These are phyloP conservation scores for Alviniconcha strummeri DNA, from an alignment of 2,888 invertebrate genomes.

Conservation along the genomic window DNA sequence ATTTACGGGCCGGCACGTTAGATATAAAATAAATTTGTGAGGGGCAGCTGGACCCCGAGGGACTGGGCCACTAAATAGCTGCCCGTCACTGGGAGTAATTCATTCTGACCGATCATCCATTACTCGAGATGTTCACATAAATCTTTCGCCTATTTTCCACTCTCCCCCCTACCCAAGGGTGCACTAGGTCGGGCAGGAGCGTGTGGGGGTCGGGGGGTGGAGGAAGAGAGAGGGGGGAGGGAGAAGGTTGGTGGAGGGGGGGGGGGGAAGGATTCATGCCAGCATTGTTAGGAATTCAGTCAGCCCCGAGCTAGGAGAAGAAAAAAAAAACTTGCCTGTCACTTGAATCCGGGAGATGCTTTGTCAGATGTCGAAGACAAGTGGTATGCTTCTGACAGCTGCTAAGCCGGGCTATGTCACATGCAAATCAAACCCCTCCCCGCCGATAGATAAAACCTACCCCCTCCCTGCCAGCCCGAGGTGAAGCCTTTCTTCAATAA, in stretches of 20 bases:
- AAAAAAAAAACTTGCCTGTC: constrained; percentile 30
- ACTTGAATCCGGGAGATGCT: constrained; percentile 32
- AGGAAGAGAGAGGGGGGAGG: no score
- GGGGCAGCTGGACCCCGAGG: constrained; percentile 37
- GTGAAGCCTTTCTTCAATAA: constrained; percentile 53
- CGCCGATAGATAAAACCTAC: constrained; percentile 37
- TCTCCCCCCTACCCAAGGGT: constrained; percentile 38
- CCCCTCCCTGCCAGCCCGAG: constrained; percentile 20
- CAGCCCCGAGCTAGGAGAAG: constrained; percentile 1
- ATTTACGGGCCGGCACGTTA: constrained; percentile 45
- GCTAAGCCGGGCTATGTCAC: constrained; percentile 36
- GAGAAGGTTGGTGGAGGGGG: no score
- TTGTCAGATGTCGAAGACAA: constrained; percentile 37
- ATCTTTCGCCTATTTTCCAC: constrained; percentile 42
- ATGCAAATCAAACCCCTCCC: constrained; percentile 38
- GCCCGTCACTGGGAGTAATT: constrained; percentile 49
- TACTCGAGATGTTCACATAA: constrained; percentile 47
- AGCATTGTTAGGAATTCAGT: constrained; percentile 33
- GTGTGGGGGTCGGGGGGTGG: no score
- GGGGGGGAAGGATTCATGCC: constrained; percentile 32
- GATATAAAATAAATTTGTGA: constrained; percentile 48
- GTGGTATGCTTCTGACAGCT: constrained; percentile 39
- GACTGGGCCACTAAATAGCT: constrained; percentile 46
- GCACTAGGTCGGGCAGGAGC: constrained; percentile 24
- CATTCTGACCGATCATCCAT: constrained; percentile 51